Percentiles rank a stretch among this genome's conserved stretches.
These are phyloP conservation scores for Candoia aspera DNA, from an alignment of 2,113 vertebrate genomes.

Conservation along the genomic window DNA sequence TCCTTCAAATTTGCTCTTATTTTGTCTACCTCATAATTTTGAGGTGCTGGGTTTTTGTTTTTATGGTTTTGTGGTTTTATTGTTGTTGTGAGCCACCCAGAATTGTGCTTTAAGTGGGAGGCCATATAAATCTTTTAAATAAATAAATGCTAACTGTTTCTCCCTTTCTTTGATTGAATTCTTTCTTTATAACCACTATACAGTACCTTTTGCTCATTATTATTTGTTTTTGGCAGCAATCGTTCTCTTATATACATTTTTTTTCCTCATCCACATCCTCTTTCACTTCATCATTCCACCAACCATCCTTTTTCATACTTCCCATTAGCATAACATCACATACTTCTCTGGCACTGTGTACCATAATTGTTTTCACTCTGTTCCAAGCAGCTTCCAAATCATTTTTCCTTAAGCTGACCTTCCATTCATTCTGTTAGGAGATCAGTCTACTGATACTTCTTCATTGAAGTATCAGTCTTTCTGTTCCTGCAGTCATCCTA, in stretches of 20 bases:
- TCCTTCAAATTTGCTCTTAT: not conserved
- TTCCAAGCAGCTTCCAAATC: not conserved
- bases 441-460: not conserved
- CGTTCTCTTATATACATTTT: not conserved
- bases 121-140: not conserved
- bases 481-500: not conserved
- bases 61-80: not conserved
- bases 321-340: not conserved
- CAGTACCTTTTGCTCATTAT: not conserved
- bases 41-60: not conserved
- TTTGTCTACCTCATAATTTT: not conserved
- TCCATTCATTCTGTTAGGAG: not conserved
- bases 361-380: not conserved
- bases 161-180: not conserved
- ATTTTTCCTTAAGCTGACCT: not conserved
- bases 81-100: not conserved
- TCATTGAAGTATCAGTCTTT: not conserved
- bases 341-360: not conserved
- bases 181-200: not conserved
- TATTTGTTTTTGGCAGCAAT: not conserved
- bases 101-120: not conserved
- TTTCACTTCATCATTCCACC: not conserved
- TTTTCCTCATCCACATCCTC: not conserved
- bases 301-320: not conserved
- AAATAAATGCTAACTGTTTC: not conserved